Evolutionary conservation across 2,888 invertebrate species (phyloP), one percentile per base, ranked within the genome.

Genomic region (Gnatocerus cornutus): DNA sequence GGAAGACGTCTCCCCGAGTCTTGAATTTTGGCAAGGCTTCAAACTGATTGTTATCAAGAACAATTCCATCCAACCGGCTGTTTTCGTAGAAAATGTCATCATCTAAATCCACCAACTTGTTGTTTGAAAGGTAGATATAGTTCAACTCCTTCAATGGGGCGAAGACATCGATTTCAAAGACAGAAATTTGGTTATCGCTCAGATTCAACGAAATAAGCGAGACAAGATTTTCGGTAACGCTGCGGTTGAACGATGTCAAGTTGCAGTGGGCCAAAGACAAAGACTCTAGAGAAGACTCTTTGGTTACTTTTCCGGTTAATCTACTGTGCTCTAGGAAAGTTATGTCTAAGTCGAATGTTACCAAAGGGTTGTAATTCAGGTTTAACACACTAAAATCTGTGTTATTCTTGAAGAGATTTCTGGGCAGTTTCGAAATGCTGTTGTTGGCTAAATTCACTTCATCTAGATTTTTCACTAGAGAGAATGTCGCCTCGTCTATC

Each of bases 391-490:
- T 90, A 56, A 94, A 84, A 71, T 90, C 89, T 29, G 85, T 86
- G 69, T 92, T 93, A 68, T 88, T 88, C 5, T 89, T 87, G 82
- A 94, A 93, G 37, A 92, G 85, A 8, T 89, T 88, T 6, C 86
- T 83, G 0, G 92, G 90, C 53, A 94, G 84, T 1, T 87, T 87
- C 72, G 86, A 87, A 29, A 94, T 87, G 4, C 88, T 86, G 80
- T 94, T 94, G 74, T 90, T 88, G 12, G 93, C 91, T 6, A 94
- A 84, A 78, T 93, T 91, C 27, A 94, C 83, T 78, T 93, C 93
- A 80, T 91, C 90, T 62, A 94, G 87, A 52, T 89, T 88, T 8
- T 89, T 85, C 16, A 91, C 84, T 14, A 87, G 86, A 68, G 89
- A 88, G 82, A 94, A 93, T 0, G 89, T 87, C 59, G 86, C 85